These are phyloP conservation scores for Ictalurus punctatus DNA, from an alignment of 2,113 vertebrate genomes.

Conservation along the genomic window DNA sequence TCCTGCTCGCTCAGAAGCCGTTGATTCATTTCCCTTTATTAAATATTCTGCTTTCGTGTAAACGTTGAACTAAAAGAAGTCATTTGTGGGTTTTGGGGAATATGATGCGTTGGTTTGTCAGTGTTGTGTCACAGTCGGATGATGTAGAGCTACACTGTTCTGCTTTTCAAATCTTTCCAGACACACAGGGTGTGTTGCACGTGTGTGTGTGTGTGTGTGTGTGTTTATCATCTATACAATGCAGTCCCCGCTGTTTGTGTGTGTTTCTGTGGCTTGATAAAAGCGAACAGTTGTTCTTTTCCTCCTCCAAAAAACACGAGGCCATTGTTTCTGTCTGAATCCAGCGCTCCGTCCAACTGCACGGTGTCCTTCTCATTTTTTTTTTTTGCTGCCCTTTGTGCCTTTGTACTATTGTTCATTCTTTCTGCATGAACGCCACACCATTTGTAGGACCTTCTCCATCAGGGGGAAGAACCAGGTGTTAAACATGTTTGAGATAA, in stretches of 20 bases:
- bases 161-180: background rate
- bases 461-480: background rate
- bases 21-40: background rate
- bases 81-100: background rate
- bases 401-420: conserved; percentile 5
- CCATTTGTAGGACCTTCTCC: background rate
- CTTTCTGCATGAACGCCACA: background rate
- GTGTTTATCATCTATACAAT: background rate
- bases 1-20: too few relatives aligned
- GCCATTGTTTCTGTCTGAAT: background rate
- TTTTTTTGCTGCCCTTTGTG: background rate
- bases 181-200: background rate
- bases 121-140: background rate
- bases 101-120: background rate
- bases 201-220: background rate
- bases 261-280: background rate
- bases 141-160: background rate
- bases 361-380: background rate
- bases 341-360: background rate
- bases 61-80: background rate
- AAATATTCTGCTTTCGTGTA: background rate
- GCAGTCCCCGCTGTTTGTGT: background rate
- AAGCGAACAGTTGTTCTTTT: background rate
- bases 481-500: background rate
- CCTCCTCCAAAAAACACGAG: background rate